A percentile compares a stretch with the other conserved stretches of the same genome.
phyloP scores from a whole-genome alignment of 2,888 invertebrate genomes.

The Heliconius aoede region DNA sequence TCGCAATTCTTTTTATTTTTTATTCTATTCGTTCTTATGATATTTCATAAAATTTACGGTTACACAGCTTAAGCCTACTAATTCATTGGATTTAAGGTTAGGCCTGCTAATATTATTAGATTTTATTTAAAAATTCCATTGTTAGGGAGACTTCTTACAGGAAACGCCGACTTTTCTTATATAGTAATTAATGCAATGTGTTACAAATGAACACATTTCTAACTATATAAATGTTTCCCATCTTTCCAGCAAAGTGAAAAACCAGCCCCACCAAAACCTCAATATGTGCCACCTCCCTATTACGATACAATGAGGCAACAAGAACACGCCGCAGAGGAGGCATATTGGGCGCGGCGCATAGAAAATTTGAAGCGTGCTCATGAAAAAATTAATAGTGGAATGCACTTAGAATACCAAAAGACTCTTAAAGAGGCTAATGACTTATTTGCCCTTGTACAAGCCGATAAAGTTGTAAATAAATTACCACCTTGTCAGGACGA shows the following conservation, averaged over 20 bases:
- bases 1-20: background rate
- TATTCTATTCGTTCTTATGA: background rate
- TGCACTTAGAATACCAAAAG: slow-evolving; percentile 75
- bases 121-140: background rate
- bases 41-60: background rate
- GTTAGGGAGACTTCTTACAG: too few relatives aligned
- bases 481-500: slow-evolving; percentile 77
- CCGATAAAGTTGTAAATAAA: slow-evolving; percentile 68
- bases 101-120: background rate
- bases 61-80: background rate
- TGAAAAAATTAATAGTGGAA: slow-evolving; percentile 72
- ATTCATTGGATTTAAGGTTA: slow-evolving; percentile 5
- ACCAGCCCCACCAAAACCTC: slow-evolving; percentile 57
- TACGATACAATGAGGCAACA: slow-evolving; percentile 64
- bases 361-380: slow-evolving; percentile 74
- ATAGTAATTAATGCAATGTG: background rate
- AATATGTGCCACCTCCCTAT: slow-evolving; percentile 56
- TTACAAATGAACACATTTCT: background rate
- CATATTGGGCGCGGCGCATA: slow-evolving; percentile 76
- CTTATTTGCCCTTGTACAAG: slow-evolving; percentile 66
- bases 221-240: background rate
- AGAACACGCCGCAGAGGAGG: slow-evolving; percentile 72
- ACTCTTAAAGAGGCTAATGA: slow-evolving; percentile 76
- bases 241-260: slow-evolving; percentile 69
- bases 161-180: background rate